phyloP scores from a whole-genome alignment of 1,140 invertebrate genomes.

The Bradynema listronoti region DNA sequence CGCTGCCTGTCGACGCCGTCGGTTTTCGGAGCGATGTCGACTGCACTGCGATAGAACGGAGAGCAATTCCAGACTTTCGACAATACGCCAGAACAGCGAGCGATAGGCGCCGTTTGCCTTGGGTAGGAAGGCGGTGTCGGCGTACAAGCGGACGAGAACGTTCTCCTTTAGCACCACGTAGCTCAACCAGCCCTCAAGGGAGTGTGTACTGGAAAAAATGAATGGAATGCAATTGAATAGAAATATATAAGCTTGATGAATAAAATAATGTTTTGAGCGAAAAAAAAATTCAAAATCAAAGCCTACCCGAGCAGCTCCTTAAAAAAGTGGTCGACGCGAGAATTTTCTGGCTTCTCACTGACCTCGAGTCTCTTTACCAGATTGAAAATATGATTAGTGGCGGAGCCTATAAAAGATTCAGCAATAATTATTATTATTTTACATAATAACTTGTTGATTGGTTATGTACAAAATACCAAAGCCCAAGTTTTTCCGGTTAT shows the following conservation, averaged over 20 bases:
- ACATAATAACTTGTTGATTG: no score
- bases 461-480: no score
- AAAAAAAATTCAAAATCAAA: no score
- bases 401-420: slow-evolving; percentile 22
- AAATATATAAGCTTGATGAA: background rate
- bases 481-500: no score
- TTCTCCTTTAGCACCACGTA: slow-evolving; percentile 57
- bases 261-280: no score
- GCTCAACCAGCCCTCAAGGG: slow-evolving; percentile 42
- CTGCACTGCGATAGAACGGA: slow-evolving; percentile 40
- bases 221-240: background rate
- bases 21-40: background rate
- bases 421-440: no score
- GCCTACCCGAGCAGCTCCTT: slow-evolving; percentile 45
- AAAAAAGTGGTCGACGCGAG: slow-evolving; percentile 48
- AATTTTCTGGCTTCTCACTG: slow-evolving; percentile 51
- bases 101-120: slow-evolving; percentile 49
- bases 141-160: slow-evolving; percentile 39
- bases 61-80: slow-evolving; percentile 52
- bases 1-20: slow-evolving; percentile 12
- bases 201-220: background rate
- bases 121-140: slow-evolving; percentile 45
- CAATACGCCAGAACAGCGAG: slow-evolving; percentile 47
- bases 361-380: slow-evolving; percentile 45
- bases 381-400: slow-evolving; percentile 41